phyloP scores from a whole-genome alignment of 2,888 invertebrate species.

The Patella ulyssiponensis region DNA sequence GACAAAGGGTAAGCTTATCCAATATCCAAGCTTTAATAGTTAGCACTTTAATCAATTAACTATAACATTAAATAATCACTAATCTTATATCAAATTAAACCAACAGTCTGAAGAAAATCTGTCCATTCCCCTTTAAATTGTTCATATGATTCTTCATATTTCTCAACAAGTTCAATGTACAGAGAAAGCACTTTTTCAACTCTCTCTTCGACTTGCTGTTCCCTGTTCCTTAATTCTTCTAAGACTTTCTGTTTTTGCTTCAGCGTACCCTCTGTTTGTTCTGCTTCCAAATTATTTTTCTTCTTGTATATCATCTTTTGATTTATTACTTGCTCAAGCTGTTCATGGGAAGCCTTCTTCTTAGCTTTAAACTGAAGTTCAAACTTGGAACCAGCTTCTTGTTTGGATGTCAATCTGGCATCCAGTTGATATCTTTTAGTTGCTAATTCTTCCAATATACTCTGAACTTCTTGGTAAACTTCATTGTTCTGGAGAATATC shows the following conservation, averaged over 20 bases:
- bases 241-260: not conserved
- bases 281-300: not conserved
- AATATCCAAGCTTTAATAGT: too few species aligned
- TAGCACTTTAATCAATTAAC: too few species aligned
- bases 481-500: slow-evolving; percentile 48
- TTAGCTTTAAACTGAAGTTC: slow-evolving; percentile 53
- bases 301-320: not conserved
- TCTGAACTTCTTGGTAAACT: slow-evolving; percentile 44
- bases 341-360: slow-evolving; percentile 46
- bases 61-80: too few species aligned
- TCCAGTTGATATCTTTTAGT: slow-evolving; percentile 46
- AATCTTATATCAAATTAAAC: too few species aligned
- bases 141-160: not conserved
- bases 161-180: not conserved
- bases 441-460: slow-evolving; percentile 36
- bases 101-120: too few species aligned
- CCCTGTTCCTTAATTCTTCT: slow-evolving; percentile 13
- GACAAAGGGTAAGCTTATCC: too few species aligned
- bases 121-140: too few species aligned
- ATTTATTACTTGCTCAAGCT: slow-evolving; percentile 39
- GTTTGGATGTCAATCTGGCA: slow-evolving; percentile 41
- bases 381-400: slow-evolving; percentile 54
- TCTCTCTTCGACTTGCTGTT: slow-evolving; percentile 1
- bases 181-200: not conserved
- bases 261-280: not conserved